Evolutionary conservation across 2,888 invertebrate species (phyloP), one percentile per base, ranked within the genome.

Genomic region (Itoplectis maculator): DNA sequence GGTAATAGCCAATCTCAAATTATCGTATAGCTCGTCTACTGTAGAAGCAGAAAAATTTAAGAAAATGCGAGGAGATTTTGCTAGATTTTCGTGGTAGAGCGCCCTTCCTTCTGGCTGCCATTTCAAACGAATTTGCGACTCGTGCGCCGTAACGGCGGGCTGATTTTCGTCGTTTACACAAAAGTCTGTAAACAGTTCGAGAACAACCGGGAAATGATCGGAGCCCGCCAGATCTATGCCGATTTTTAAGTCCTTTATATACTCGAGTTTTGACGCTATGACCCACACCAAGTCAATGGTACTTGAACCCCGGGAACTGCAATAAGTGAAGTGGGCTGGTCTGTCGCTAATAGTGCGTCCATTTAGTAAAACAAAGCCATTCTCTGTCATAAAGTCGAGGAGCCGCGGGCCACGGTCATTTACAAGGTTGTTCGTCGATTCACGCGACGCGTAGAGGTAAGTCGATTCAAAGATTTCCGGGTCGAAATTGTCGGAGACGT

Each of bases 151-250:
- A 29, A 29, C 29, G 29, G 29, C 0, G 29, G 40, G 1, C 8
- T 63, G 63, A 4, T 3, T 6, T 18, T n/a, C 18, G 40, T 40
- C 37, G 8, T 0, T n/a, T 7, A 35, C 3, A 37, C 20, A 3
- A 5, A 0, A 49, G 9, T 61, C 13, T 0, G 7, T 47, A 45
- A 37, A 56, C 11, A 73, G 35, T n/a, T 42, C 47, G 2, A 73
- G 47, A n/a, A 11, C n/a, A 8, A 73, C 49, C 6, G 73, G 73
- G 23, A 61, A 73, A 18, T 73, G 73, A n/a, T 73, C 73, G 6
- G 61, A 73, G 2, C 73, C 61, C 8, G 7, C 2, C 6, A 35
- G 15, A 18, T 61, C 45, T 0, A 42, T 13, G 37, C 23, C 73
- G 11, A 73, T 47, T 8, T 6, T 59, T 7, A 73, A 13, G 29